Evolutionary conservation across 2,888 invertebrate species (phyloP), one percentile per base, ranked within the genome.

Genomic region (Dryocosmus kuriphilus): DNA sequence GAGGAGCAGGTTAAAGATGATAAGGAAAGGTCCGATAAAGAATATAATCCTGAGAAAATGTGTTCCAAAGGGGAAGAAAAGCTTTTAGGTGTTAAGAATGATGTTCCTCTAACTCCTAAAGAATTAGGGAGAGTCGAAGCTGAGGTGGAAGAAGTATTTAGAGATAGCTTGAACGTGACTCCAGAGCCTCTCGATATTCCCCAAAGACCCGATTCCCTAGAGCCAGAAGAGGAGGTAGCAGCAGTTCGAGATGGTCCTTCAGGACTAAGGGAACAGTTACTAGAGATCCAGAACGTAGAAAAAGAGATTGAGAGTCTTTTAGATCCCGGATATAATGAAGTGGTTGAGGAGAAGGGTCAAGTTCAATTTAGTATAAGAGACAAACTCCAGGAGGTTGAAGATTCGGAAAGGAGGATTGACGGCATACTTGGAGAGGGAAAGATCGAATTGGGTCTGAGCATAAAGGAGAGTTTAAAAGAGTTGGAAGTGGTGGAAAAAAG

Each of bases 111-210:
- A 6, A 55, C 41, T 71, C 3, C 71, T 19, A 16, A 71, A 30
- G 51, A 51, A 30, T 30, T 71, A 51, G n/a, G 51, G 3, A 11
- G 1, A 9, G 51, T 67, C 3, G 75, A 78, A 35, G 27, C 79
- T 55, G 80, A 80, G 19, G 77, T 67, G 1, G 86, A 86, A 0
- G 85, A 87, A 62, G 82, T 80, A 90, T 94, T 93, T 91, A 93
- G 86, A 88, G 94, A 87, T 92, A 94, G 92, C 92, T 92, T 80
- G 92, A 89, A 90, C 63, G 88, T 87, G 0, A 87, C 89, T 3
- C 88, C 89, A 7, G 88, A 89, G 22, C 80, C 77, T 2, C 11
- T 62, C 0, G 84, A 87, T 27, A 32, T 77, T 14, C 81, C 84
- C 0, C 85, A 79, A 57, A 84, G 87, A 60, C 84, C 87, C 1